These are phyloP conservation scores for Ramphastos sulfuratus DNA, from an alignment of 2,113 vertebrate species.

Conservation along the genomic window DNA sequence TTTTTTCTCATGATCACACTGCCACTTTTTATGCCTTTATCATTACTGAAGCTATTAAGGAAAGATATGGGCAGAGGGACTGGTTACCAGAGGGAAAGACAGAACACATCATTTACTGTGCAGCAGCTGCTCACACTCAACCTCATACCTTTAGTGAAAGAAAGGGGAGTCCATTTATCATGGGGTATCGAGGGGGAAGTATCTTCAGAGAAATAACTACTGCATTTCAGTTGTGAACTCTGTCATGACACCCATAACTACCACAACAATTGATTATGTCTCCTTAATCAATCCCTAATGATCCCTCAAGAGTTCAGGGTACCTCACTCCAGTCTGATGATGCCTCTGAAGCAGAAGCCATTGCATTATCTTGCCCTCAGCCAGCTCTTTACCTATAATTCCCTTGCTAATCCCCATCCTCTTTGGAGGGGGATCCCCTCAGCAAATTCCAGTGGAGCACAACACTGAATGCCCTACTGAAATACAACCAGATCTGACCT, in stretches of 20 bases:
- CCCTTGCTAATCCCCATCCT: neutral
- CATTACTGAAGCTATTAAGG: slow-evolving; percentile 41
- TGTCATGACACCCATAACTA: neutral
- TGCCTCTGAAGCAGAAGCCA: neutral
- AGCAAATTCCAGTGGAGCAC: neutral
- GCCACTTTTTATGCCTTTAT: slow-evolving; percentile 37
- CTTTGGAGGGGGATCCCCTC: too few relatives aligned
- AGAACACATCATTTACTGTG: neutral
- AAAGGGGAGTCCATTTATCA: neutral
- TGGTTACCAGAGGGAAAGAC: neutral
- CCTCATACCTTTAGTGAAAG: neutral
- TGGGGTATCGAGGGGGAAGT: neutral
- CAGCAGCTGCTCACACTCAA: neutral
- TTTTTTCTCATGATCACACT: slow-evolving; percentile 38
- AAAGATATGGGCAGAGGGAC: neutral
- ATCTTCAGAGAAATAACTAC: neutral
- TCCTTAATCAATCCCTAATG: slow-evolving; percentile 12
- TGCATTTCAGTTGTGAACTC: neutral
- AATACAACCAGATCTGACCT: neutral
- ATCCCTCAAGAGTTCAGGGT: neutral
- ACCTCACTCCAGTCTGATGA: neutral
- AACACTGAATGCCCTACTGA: neutral
- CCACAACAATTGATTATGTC: neutral
- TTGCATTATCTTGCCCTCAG: neutral
- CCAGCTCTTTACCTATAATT: neutral